A percentile compares a stretch with the other conserved stretches of the same genome.
Evolutionary conservation across 1,140 invertebrate species (phyloP).

Genomic region (Drosophila parvula): DNA sequence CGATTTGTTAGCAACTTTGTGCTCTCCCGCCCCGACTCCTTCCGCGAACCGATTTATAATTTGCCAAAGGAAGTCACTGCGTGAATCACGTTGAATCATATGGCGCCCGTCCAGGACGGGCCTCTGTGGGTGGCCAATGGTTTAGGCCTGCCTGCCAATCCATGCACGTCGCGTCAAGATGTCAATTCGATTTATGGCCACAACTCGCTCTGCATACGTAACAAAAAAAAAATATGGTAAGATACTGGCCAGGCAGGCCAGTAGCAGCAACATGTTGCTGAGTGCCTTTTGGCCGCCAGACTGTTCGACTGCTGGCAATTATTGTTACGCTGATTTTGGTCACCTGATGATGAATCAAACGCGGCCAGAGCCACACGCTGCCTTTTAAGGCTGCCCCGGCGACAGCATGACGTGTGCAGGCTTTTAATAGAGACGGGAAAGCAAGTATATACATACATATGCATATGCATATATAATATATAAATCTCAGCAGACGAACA

Average conservation of each 20-base stretch:
- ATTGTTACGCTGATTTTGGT: conserved; percentile 46
- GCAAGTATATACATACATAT: conserved; percentile 32
- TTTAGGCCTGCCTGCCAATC: conserved; percentile 13
- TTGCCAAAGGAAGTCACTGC: not conserved
- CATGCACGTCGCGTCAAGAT: conserved; percentile 67
- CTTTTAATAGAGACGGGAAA: conserved; percentile 55
- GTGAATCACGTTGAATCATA: conserved; percentile 1
- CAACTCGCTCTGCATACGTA: conserved; percentile 54
- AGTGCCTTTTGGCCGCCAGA: conserved; percentile 3
- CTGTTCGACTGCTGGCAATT: conserved; percentile 41
- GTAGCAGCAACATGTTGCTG: conserved; percentile 51
- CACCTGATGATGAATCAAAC: conserved; percentile 65
- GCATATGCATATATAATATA: conserved; percentile 8
- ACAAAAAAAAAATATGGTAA: conserved; percentile 2
- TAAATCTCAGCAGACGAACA: conserved; percentile 32
- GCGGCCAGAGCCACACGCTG: conserved; percentile 17
- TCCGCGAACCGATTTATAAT: conserved; percentile 9
- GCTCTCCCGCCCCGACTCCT: not conserved
- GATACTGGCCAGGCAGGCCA: not conserved
- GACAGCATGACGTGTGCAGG: conserved; percentile 60
- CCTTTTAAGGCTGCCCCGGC: conserved; percentile 59
- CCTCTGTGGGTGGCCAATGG: conserved; percentile 49
- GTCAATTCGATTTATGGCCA: conserved; percentile 72
- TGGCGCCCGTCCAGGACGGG: not conserved
- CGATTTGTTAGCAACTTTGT: conserved; percentile 57